Conservation (phyloP, 2,888 invertebrate genomes). For the Xanthia icteritia region DNA sequence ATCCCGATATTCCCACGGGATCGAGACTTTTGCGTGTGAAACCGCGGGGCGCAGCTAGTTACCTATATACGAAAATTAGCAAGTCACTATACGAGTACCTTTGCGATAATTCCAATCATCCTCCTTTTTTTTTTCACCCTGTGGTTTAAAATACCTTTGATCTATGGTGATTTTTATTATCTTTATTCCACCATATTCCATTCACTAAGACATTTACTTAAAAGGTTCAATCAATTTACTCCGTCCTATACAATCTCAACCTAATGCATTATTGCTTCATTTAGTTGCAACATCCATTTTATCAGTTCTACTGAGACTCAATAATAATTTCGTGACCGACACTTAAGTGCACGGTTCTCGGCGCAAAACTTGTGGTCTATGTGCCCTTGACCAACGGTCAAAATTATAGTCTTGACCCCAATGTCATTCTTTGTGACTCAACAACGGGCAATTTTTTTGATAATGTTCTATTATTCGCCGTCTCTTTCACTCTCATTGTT, state of each 20-base stretch:
- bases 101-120: no score
- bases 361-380: conserved; percentile 17
- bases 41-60: no score
- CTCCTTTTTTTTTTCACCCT: no score
- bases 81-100: no score
- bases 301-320: conserved; percentile 14
- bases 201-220: neutral
- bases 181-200: no score
- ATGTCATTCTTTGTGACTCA: conserved; percentile 54
- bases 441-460: conserved; percentile 50
- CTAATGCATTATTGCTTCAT: conserved; percentile 11
- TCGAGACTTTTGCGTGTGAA: no score
- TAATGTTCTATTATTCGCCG: conserved; percentile 38
- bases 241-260: neutral
- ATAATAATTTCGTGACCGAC: conserved; percentile 40
- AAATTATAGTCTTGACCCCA: conserved; percentile 60
- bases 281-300: conserved; percentile 17
- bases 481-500: conserved; percentile 30
- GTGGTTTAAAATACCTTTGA: no score
- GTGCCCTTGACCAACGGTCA: conserved; percentile 56
- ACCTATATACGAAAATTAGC: no score
- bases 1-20: no score
- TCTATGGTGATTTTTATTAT: no score
- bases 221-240: neutral
- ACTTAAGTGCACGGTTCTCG: conserved; percentile 43